Percentiles rank a stretch among this genome's conserved stretches.
Conservation (phyloP, 2,888 invertebrate species). For the Caenorhabditis macrosperma region DNA sequence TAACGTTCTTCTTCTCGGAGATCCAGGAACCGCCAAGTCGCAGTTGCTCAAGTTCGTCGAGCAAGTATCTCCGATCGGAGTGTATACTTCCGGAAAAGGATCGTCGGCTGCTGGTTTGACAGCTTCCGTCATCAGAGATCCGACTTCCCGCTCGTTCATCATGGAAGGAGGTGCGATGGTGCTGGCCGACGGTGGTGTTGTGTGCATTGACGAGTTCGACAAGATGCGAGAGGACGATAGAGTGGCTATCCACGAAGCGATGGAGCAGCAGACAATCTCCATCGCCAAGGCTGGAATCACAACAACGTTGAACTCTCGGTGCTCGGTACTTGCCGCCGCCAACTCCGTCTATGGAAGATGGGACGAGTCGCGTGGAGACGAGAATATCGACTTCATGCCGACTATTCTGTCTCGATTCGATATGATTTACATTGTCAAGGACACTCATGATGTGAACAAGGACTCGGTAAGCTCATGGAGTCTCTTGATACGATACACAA, state of each 20-base stretch:
- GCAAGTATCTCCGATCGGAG: constrained; percentile 82
- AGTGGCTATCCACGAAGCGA: constrained; percentile 99
- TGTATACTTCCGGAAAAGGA: constrained; percentile 98
- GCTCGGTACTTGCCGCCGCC: constrained; percentile 98
- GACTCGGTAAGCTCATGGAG: constrained; percentile 86
- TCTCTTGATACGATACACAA: not conserved
- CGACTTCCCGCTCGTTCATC: constrained; percentile 84
- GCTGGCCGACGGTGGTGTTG: constrained; percentile 97
- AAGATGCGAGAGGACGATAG: constrained; percentile 98
- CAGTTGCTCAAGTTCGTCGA: constrained; percentile 98
- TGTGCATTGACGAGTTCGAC: constrained; percentile 93
- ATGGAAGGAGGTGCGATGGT: constrained; percentile 94
- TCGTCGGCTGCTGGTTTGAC: constrained; percentile 99
- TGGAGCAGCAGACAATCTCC: constrained; percentile 99
- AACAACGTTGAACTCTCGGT: constrained; percentile 96
- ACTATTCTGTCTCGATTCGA: constrained; percentile 99
- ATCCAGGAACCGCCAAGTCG: constrained; percentile 99
- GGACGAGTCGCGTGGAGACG: constrained; percentile 91
- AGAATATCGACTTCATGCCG: constrained; percentile 91
- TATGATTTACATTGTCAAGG: constrained; percentile 99
- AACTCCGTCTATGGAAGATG: constrained; percentile 98
- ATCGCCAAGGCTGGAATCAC: constrained; percentile 99
- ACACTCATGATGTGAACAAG: constrained; percentile 90
- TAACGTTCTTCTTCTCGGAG: constrained; percentile 93
- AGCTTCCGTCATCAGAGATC: constrained; percentile 95